Percentiles rank a stretch among this genome's conserved stretches.
phyloP scores from a whole-genome alignment of 37 sponge, comb jelly and placozoan species.

The Haliclona indistincta region DNA sequence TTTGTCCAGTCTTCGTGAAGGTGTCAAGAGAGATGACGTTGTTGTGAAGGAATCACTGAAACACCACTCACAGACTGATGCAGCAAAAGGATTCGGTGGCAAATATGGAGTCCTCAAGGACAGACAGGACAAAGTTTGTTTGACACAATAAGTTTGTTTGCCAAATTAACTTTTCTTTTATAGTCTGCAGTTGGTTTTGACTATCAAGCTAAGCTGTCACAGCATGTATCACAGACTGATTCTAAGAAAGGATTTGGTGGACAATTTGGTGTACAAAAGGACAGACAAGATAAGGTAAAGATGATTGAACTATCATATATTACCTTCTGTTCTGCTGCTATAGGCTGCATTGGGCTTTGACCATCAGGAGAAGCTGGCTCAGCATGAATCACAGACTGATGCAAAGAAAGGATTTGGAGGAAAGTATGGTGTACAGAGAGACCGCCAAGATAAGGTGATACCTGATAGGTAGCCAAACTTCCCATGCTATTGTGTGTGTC shows the following conservation, averaged over 20 bases:
- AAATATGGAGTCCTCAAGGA: constrained; percentile 92
- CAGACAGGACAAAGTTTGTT: constrained; percentile 79
- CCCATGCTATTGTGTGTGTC: background rate
- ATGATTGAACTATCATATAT: background rate
- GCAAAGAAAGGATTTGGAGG: constrained; percentile 91
- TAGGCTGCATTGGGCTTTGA: constrained; percentile 83
- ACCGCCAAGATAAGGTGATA: constrained; percentile 68
- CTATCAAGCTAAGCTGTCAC: constrained; percentile 64
- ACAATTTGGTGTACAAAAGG: constrained; percentile 90
- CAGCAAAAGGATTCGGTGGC: constrained; percentile 90
- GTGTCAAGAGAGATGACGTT: constrained; percentile 77
- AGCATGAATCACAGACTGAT: constrained; percentile 92
- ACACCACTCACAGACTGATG: constrained; percentile 89
- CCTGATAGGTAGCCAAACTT: too few relatives aligned
- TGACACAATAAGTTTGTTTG: background rate
- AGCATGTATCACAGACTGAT: constrained; percentile 91
- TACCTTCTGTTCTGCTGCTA: background rate
- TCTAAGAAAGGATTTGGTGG: constrained; percentile 88
- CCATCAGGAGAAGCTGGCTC: constrained; percentile 68
- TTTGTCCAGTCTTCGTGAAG: constrained; percentile 62
- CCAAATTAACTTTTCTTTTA: background rate
- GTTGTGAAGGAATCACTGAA: constrained; percentile 56
- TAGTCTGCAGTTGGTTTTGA: constrained; percentile 88
- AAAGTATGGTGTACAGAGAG: constrained; percentile 84
- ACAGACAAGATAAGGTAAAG: constrained; percentile 85